phyloP scores from a whole-genome alignment of 1,140 invertebrate species.

The Mercenaria mercenaria region DNA sequence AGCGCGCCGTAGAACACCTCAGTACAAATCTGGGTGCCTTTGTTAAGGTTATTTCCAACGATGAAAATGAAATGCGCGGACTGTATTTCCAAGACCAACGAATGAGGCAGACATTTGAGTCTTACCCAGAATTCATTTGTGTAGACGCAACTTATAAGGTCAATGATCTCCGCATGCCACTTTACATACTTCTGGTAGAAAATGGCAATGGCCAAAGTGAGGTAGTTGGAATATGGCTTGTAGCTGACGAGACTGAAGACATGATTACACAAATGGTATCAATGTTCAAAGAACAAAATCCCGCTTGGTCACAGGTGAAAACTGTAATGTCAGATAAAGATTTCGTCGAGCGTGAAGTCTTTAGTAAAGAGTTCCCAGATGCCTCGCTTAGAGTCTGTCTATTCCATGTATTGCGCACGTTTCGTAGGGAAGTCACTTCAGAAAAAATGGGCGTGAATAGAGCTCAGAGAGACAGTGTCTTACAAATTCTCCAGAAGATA shows the following conservation, averaged over 20 bases:
- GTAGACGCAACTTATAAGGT: neutral
- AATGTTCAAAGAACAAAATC: neutral
- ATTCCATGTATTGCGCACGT: neutral
- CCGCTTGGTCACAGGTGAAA: neutral
- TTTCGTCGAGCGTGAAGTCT: neutral
- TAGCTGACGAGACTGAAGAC: neutral
- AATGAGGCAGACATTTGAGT: neutral
- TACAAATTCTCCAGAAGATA: neutral
- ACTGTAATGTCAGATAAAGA: slow-evolving; percentile 3
- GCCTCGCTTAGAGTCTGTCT: neutral
- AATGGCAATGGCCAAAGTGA: neutral
- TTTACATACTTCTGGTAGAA: neutral
- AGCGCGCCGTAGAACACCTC: neutral
- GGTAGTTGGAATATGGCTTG: neutral
- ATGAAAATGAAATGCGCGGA: neutral
- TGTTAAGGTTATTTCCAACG: neutral
- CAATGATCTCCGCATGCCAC: neutral
- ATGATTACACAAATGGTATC: neutral
- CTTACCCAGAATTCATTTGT: neutral
- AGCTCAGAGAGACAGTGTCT: neutral
- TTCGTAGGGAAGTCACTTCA: neutral
- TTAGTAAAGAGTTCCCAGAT: neutral
- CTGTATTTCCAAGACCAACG: neutral
- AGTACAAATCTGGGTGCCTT: neutral
- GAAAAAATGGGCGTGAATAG: neutral